Base-by-base conservation (phyloP, 2,888 invertebrate genomes). In the Tillus elongatus region DNA sequence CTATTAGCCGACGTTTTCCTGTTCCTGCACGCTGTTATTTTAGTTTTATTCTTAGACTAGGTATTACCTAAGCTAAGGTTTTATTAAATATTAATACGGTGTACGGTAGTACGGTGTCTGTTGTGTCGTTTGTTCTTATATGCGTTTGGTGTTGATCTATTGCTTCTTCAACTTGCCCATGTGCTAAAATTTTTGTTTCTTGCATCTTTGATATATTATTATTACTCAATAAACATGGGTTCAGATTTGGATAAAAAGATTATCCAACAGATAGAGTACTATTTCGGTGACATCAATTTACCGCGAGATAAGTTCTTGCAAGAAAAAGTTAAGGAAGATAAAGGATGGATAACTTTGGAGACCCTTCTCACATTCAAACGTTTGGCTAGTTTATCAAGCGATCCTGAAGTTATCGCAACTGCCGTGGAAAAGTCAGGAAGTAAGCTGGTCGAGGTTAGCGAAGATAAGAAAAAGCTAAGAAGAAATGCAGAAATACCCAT, bases 241-340 rank as follows among this genome's bases (percentile, higher is more conserved):
- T 53, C 41, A 35, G 61, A 63, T 41, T 49, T 78, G 35, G 79
- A 82, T 39, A 64, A 63, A 35, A 71, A 73, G 37, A 79, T 84
- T 30, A 77, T 82, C 45, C 73, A 74, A 3, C 84, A 82, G 64
- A 68, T 82, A 4, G 76, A 77, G 54, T 76, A 74, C 56, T 77
- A 77, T 57, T 77, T 76, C 47, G 93, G 97, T 33, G 90, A 98
- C 63, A 74, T 84, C 3, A 98, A 98, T 67, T 70, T 98, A 35
- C 81, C 83, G 1, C 76, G 85, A 41, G 97, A 98, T 62, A 92
- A 87, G 64, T 98, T 96, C 61, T 70, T 98, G n/a, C 77, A 80
- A 51, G 86, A 87, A 42, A 83, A 92, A 66, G 76, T 86, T 1
- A 78, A 78, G 49, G 70, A 86, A 45, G 86, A 91, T 48, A 86